Base-by-base conservation (phyloP, 2,113 vertebrate genomes). In the Cryptotis parvus region DNA sequence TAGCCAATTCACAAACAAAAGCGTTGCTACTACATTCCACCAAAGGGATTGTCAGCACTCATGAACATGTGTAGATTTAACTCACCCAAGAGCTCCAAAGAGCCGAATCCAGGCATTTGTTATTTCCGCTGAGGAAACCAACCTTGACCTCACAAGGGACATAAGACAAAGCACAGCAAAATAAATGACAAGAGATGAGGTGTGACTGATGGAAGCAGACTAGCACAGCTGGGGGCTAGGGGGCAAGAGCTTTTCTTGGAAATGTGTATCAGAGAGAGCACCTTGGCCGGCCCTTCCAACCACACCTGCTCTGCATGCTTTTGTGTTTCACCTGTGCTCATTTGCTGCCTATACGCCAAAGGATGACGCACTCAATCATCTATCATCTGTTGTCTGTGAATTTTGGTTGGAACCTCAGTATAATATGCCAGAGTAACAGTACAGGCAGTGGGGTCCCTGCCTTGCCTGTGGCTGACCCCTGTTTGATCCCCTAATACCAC, bases 51-150 rank as follows among this genome's bases (percentile, higher is more conserved):
- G 79, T 83, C 79, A 69, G 81, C 55, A 49, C 7, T 58, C 68
- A 43, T 52, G 79, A 91, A 86, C 80, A 88, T 77, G 75, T 90
- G 89, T 65, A 89, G n/a, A 85, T 81, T 87, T 75, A 94, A 92
- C 75, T 87, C 66, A 79, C 58, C 37, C 82, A 70, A 92, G 84
- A 91, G 55, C 68, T 86, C 80, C 37, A 6, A 37, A 41, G 58
- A 90, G 4, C 37, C 37, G 79, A 95, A 90, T 89, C 33, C 84
- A 74, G 79, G 55, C 85, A 55, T 68, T 80, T 82, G 58, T 87
- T 83, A 78, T 89, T 94, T 93, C 84, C n/a, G 7, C 41, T 74
- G 45, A 92, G 81, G 92, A 83, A 90, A 84, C 31, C 41, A 80
- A 66, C 20, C 66, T 80, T 84, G 86, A 85, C 82, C 83, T 33